A percentile compares a stretch with the other conserved stretches of the same genome.
These are phyloP conservation scores for Oryzias woworae DNA, from an alignment of 2,113 vertebrate species.

Conservation along the genomic window DNA sequence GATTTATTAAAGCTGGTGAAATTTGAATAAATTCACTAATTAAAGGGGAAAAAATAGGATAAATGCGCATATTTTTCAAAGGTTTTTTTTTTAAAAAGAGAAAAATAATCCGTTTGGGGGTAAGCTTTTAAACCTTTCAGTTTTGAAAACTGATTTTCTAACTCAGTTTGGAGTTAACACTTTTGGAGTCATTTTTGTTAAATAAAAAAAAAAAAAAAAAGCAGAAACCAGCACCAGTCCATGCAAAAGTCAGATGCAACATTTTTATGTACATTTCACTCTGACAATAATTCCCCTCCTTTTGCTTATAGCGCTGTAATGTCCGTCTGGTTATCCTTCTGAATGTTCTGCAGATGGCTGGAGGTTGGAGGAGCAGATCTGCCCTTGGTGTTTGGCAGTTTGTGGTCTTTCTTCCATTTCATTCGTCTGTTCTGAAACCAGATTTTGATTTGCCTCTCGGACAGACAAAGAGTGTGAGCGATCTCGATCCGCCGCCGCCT, in stretches of 20 bases:
- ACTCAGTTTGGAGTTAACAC: slow-evolving; percentile 55
- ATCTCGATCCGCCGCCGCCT: slow-evolving; percentile 98
- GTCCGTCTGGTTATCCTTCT: slow-evolving; percentile 96
- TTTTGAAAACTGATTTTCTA: slow-evolving; percentile 53
- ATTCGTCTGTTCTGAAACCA: slow-evolving; percentile 99
- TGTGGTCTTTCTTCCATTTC: slow-evolving; percentile 99
- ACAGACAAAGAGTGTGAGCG: slow-evolving; percentile 95
- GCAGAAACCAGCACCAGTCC: slow-evolving; percentile 72
- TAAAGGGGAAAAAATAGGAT: neutral
- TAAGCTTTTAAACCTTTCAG: slow-evolving; percentile 47
- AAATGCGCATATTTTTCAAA: slow-evolving; percentile 45
- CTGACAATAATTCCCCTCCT: slow-evolving; percentile 64
- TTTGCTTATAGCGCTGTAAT: slow-evolving; percentile 91
- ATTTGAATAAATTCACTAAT: slow-evolving; percentile 40
- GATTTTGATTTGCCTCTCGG: slow-evolving; percentile 99
- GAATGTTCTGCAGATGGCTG: slow-evolving; percentile 86
- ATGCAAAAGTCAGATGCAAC: slow-evolving; percentile 84
- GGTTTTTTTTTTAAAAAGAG: slow-evolving; percentile 13
- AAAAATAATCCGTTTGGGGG: slow-evolving; percentile 18
- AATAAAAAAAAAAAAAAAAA: slow-evolving; percentile 43
- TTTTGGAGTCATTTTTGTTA: slow-evolving; percentile 62
- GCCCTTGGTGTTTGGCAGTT: slow-evolving; percentile 98
- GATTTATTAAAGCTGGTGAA: slow-evolving; percentile 6
- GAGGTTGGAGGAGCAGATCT: slow-evolving; percentile 86
- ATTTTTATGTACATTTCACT: slow-evolving; percentile 83